Conservation (phyloP, 2,888 invertebrate genomes). For the Panzeria rudis region DNA sequence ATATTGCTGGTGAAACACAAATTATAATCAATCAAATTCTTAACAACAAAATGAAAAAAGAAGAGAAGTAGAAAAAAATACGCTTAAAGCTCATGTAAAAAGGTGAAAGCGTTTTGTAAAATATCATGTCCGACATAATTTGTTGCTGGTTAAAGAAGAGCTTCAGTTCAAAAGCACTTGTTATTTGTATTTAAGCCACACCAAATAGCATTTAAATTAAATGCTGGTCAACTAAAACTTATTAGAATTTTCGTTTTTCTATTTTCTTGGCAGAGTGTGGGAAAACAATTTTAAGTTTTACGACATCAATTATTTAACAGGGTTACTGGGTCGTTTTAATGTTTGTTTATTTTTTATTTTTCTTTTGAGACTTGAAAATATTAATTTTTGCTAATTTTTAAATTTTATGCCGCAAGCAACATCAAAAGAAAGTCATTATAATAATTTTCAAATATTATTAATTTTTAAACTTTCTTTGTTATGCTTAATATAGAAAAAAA, state of each 20-base stretch:
- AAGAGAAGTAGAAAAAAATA: not conserved
- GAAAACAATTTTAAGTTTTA: not conserved
- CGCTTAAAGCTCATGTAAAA: not conserved
- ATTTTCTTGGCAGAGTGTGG: slow-evolving; percentile 5
- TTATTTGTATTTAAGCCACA: not conserved
- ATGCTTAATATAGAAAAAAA: slow-evolving; percentile 2
- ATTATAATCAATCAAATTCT: slow-evolving; percentile 43
- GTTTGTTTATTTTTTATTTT: not conserved
- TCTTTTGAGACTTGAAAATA: not conserved
- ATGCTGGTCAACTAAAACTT: slow-evolving; percentile 11
- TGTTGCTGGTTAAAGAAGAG: slow-evolving; percentile 4
- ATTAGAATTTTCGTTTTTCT: slow-evolving; percentile 27
- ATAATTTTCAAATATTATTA: slow-evolving; percentile 39
- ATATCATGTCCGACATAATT: not conserved
- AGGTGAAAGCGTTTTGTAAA: slow-evolving; percentile 51
- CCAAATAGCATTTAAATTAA: slow-evolving; percentile 3
- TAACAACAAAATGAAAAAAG: slow-evolving; percentile 1
- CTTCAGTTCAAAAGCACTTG: slow-evolving; percentile 6
- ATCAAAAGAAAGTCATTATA: slow-evolving; percentile 39
- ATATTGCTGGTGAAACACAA: slow-evolving; percentile 20
- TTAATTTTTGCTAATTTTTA: slow-evolving; percentile 2
- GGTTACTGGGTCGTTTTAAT: slow-evolving; percentile 25
- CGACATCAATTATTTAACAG: not conserved
- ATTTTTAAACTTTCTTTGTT: slow-evolving; percentile 44
- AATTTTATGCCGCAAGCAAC: not conserved